These are phyloP conservation scores for Aegithalos caudatus DNA, from an alignment of 2,113 vertebrate species.

Conservation along the genomic window DNA sequence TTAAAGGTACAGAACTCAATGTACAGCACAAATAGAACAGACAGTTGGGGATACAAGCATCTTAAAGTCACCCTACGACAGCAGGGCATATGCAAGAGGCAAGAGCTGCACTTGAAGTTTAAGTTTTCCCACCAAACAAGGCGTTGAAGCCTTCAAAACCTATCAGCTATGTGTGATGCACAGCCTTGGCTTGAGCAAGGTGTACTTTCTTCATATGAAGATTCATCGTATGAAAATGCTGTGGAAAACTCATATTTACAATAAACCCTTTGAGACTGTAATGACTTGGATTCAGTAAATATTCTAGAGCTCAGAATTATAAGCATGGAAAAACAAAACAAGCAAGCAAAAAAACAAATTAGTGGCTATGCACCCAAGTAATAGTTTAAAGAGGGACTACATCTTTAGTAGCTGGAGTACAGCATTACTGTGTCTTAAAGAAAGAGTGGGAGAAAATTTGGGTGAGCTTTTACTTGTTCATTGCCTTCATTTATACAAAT, in stretches of 20 bases:
- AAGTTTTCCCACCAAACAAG: not conserved
- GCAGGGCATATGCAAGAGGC: not conserved
- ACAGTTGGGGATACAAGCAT: too few species aligned
- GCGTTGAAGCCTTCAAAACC: not conserved
- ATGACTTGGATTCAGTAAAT: not conserved
- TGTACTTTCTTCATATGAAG: not conserved
- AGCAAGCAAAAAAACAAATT: not conserved
- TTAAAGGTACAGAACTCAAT: too few species aligned
- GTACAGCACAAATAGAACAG: too few species aligned
- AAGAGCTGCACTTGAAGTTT: not conserved
- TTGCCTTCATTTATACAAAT: not conserved
- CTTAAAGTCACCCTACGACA: too few species aligned
- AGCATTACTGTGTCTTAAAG: not conserved
- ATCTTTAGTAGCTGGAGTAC: not conserved
- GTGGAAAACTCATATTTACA: not conserved
- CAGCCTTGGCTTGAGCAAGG: not conserved
- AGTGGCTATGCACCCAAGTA: not conserved
- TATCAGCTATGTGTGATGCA: not conserved
- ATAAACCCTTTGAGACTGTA: not conserved
- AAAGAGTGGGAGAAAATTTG: fast-evolving
- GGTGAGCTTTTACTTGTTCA: not conserved
- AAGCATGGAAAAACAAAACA: not conserved
- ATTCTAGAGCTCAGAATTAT: not conserved
- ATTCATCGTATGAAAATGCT: not conserved
- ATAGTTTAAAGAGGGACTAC: not conserved